A percentile compares a stretch with the other conserved stretches of the same genome.
phyloP scores from a whole-genome alignment of 2,113 vertebrate genomes.

The Herpailurus yagouaroundi region DNA sequence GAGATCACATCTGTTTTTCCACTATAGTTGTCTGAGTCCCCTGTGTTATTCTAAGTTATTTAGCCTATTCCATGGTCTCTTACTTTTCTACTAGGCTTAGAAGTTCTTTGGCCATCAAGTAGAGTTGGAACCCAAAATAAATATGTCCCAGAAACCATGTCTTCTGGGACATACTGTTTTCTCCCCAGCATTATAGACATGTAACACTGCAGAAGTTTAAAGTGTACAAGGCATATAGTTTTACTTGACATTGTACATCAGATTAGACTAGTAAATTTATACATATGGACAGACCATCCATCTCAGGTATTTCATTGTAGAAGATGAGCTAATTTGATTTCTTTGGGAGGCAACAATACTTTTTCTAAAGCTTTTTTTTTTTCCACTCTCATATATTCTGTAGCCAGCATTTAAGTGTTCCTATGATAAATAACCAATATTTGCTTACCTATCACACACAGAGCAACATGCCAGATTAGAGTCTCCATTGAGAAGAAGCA shows the following conservation, averaged over 20 bases:
- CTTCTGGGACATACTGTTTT: not conserved
- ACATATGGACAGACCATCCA: not conserved
- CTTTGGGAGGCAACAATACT: not conserved
- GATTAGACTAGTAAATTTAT: not conserved
- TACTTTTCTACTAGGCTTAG: not conserved
- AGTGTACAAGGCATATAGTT: not conserved
- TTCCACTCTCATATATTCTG: not conserved
- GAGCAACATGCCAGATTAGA: not conserved
- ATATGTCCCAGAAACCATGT: not conserved
- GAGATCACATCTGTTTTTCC: not conserved
- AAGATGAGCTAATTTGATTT: not conserved
- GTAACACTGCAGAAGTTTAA: not conserved
- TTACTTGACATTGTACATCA: not conserved
- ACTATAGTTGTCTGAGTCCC: not conserved
- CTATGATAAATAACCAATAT: not conserved
- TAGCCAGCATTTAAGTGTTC: not conserved
- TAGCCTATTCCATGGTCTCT: not conserved
- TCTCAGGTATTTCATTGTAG: not conserved
- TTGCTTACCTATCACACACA: not conserved
- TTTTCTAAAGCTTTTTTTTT: not conserved
- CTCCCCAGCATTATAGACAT: not conserved
- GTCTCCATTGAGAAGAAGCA: not conserved
- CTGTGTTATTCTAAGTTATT: not conserved
- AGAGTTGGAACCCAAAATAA: not conserved
- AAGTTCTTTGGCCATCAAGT: not conserved